Evolutionary conservation across 2,888 invertebrate genomes (phyloP).

Genomic region (Drosophila barbarae): DNA sequence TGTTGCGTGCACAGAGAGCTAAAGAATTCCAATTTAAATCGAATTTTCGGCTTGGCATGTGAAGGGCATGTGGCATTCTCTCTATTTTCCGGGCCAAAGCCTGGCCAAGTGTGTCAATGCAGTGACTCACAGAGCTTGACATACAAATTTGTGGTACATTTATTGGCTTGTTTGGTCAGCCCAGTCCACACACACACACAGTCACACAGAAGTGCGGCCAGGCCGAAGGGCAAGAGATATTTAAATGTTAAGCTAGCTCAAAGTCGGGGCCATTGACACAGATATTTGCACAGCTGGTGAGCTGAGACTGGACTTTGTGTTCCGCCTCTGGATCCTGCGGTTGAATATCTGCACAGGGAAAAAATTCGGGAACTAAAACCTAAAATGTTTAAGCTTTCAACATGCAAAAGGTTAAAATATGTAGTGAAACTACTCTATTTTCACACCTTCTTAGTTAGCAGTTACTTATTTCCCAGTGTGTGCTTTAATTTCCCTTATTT

Average conservation of each 20-base stretch:
- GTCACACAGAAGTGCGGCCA: neutral
- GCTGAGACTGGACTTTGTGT: conserved; percentile 30
- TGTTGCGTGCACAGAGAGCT: conserved; percentile 31
- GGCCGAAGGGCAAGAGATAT: conserved; percentile 16
- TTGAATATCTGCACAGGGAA: conserved; percentile 8
- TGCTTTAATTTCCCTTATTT: conserved; percentile 59
- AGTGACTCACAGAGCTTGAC: conserved; percentile 63
- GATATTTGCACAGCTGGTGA: conserved; percentile 64
- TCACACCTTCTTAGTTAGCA: neutral
- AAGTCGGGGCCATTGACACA: conserved; percentile 61
- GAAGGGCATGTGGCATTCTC: conserved; percentile 65
- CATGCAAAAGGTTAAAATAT: no score
- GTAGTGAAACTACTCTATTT: neutral
- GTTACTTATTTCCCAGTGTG: conserved; percentile 7
- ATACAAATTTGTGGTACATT: conserved; percentile 73
- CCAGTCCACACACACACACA: conserved; percentile 15
- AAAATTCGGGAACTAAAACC: neutral
- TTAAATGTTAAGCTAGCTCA: conserved; percentile 54
- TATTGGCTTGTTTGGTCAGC: conserved; percentile 73
- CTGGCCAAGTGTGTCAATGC: conserved; percentile 61
- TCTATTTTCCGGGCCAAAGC: conserved; percentile 48
- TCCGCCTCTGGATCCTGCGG: conserved; percentile 23
- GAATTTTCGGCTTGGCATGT: conserved; percentile 62
- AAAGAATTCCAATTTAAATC: conserved; percentile 73
- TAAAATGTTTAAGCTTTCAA: neutral